These are phyloP conservation scores for Amia ocellicauda DNA, from an alignment of 2,113 vertebrate species.

Conservation along the genomic window DNA sequence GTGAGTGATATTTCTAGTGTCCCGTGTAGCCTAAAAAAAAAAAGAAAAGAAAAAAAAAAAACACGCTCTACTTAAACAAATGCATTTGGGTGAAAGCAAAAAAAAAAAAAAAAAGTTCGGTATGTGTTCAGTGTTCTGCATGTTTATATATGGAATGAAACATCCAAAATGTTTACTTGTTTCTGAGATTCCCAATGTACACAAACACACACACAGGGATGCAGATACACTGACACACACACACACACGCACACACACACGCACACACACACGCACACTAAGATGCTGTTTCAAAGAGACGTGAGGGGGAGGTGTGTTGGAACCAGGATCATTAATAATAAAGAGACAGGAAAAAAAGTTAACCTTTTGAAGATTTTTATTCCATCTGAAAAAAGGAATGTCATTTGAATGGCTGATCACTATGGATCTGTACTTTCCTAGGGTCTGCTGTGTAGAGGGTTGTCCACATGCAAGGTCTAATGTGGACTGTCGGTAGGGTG, in stretches of 20 bases:
- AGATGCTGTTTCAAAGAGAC: slow-evolving; percentile 36
- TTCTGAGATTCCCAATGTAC: slow-evolving; percentile 34
- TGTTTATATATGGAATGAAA: slow-evolving; percentile 71
- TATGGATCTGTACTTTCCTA: too few species aligned
- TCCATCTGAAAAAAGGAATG: too few species aligned
- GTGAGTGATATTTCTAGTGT: slow-evolving; percentile 68
- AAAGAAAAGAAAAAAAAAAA: too few species aligned
- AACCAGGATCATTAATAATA: slow-evolving; percentile 30
- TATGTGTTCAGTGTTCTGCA: slow-evolving; percentile 75
- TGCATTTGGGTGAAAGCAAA: slow-evolving; percentile 52
- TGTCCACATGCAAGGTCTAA: too few species aligned
- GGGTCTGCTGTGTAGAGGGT: too few species aligned
- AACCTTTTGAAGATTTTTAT: too few species aligned
- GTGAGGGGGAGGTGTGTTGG: slow-evolving; percentile 3
- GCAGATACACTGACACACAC: neutral
- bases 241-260: slow-evolving; percentile 20
- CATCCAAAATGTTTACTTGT: slow-evolving; percentile 55
- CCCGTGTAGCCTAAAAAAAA: slow-evolving; percentile 69
- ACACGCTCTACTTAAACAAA: slow-evolving; percentile 50
- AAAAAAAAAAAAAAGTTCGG: slow-evolving; percentile 53
- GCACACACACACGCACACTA: slow-evolving; percentile 16
- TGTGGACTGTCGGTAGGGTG: too few species aligned
- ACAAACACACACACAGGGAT: neutral
- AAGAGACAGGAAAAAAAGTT: too few species aligned
- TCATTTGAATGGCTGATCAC: too few species aligned